Percentiles rank a stretch among this genome's conserved stretches.
Conservation (phyloP, 2,888 invertebrate species). For the Bursaphelenchus okinawaensis region DNA sequence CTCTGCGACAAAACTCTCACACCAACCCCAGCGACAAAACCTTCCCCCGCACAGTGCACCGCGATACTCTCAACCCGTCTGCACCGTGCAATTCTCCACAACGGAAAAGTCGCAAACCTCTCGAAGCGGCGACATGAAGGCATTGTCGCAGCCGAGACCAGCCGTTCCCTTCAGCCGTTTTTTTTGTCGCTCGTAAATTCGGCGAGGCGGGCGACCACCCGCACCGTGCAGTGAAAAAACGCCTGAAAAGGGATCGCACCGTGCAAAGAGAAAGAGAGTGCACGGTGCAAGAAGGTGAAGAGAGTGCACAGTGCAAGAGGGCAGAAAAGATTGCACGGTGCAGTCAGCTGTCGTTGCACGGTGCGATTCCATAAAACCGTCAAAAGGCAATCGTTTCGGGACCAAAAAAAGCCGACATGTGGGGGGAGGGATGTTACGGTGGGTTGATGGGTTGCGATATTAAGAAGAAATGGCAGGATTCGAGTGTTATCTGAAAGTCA, state of each 20-base stretch:
- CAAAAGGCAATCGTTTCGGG: not conserved
- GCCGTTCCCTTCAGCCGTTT: not conserved
- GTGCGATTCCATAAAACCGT: not conserved
- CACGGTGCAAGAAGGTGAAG: not conserved
- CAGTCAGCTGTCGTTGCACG: not conserved
- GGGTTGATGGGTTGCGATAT: too few relatives aligned
- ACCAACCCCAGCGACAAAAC: too few relatives aligned
- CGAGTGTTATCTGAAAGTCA: too few relatives aligned
- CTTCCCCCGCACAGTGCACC: too few relatives aligned
- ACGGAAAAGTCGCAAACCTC: not conserved
- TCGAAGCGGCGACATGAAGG: not conserved
- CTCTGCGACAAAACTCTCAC: too few relatives aligned
- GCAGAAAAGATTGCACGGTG: not conserved
- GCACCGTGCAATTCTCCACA: not conserved
- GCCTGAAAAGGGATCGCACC: not conserved
- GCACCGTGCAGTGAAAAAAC: not conserved
- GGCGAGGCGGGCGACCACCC: not conserved
- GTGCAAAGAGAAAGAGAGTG: not conserved
- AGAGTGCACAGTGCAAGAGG: not conserved
- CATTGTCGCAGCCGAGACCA: not conserved
- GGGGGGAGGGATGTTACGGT: too few relatives aligned
- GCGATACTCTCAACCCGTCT: too few relatives aligned
- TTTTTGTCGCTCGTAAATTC: not conserved
- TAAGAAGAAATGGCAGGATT: not conserved
- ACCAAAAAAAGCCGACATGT: not conserved